Percentiles rank a stretch among this genome's conserved stretches.
Conservation (phyloP, 1,140 invertebrate species). For the Habropoda laboriosa region DNA sequence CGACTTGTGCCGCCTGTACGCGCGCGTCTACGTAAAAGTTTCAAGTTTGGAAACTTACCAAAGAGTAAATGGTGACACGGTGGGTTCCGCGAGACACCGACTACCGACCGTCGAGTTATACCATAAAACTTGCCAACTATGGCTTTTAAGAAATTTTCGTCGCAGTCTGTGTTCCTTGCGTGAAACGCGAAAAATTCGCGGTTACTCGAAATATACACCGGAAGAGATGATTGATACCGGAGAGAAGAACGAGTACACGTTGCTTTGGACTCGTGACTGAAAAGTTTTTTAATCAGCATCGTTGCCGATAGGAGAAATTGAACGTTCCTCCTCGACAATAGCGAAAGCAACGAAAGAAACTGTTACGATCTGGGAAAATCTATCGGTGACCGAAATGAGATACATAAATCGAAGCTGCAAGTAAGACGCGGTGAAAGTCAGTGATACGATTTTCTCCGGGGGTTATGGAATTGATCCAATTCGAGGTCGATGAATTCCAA, state of each 20-base stretch:
- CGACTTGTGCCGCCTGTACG: constrained; percentile 35
- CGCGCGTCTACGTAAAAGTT: constrained; percentile 56
- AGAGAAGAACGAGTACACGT: not conserved
- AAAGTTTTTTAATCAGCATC: constrained; percentile 34
- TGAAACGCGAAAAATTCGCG: constrained; percentile 35
- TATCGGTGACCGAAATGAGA: constrained; percentile 20
- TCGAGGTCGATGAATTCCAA: constrained; percentile 50
- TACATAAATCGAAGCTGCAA: constrained; percentile 22
- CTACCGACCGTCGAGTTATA: constrained; percentile 43
- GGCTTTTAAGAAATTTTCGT: constrained; percentile 64
- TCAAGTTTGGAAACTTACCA: constrained; percentile 67
- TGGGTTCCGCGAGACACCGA: constrained; percentile 11
- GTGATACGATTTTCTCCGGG: constrained; percentile 19
- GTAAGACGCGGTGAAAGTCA: constrained; percentile 13
- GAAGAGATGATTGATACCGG: not conserved
- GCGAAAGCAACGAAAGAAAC: not conserved
- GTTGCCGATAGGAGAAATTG: not conserved
- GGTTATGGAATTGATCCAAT: constrained; percentile 29
- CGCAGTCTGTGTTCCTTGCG: not conserved
- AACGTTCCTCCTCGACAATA: not conserved
- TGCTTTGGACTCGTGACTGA: not conserved
- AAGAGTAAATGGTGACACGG: constrained; percentile 59
- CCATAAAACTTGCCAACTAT: constrained; percentile 68
- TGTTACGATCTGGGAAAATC: constrained; percentile 22
- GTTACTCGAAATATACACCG: not conserved